A percentile compares a stretch with the other conserved stretches of the same genome.
Conservation (phyloP, 1,140 invertebrate species). For the Phymastichus coffea region DNA sequence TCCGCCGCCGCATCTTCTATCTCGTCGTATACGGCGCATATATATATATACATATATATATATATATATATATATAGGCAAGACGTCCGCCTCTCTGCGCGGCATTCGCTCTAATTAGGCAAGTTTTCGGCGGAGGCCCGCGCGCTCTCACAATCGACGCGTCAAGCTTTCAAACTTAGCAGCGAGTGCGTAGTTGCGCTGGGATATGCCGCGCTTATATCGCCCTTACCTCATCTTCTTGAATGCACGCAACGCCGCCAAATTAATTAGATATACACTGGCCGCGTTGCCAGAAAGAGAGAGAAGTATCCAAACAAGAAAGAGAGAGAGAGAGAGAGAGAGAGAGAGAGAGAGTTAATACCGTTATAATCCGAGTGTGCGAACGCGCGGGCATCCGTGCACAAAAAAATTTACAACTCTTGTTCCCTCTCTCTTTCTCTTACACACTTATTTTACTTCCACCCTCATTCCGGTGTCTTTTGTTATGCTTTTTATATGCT, state of each 20-base stretch:
- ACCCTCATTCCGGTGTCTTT: no score
- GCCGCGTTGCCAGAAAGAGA: neutral
- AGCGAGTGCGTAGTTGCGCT: neutral
- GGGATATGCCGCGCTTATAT: neutral
- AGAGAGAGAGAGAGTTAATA: neutral
- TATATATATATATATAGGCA: neutral
- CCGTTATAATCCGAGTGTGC: neutral
- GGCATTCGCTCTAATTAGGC: slow-evolving; percentile 32
- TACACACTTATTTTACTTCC: neutral
- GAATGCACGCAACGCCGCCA: slow-evolving; percentile 11
- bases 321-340: slow-evolving; percentile 16
- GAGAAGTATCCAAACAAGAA: no score
- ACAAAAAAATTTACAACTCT: neutral
- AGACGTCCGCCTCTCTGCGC: neutral
- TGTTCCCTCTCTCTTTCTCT: neutral
- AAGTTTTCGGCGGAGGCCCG: slow-evolving; percentile 29
- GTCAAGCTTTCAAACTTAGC: slow-evolving; percentile 28
- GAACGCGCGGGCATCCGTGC: neutral
- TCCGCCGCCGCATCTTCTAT: neutral
- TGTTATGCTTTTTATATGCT: no score
- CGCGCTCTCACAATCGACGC: slow-evolving; percentile 5
- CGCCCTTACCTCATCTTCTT: neutral
- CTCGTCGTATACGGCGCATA: neutral
- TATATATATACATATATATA: no score
- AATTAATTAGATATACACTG: slow-evolving; percentile 35